Conservation (phyloP, 1,140 invertebrate genomes). For the Heliconius himera region DNA sequence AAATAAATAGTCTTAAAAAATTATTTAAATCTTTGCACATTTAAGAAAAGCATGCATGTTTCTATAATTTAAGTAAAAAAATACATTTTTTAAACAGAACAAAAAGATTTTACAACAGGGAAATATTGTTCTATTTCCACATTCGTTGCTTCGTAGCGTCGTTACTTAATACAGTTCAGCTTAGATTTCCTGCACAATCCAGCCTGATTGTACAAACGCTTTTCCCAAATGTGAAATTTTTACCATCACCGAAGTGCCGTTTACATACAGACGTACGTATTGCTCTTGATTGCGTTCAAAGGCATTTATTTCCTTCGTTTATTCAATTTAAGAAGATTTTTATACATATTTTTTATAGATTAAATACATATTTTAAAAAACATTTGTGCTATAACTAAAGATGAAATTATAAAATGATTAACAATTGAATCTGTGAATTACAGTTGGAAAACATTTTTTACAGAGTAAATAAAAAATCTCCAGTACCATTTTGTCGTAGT, state of each 20-base stretch:
- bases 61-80: background rate
- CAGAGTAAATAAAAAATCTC: no score
- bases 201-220: constrained; percentile 70
- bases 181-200: constrained; percentile 63
- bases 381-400: no score
- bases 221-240: constrained; percentile 61
- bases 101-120: constrained; percentile 37
- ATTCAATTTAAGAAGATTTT: background rate
- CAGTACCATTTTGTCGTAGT: no score
- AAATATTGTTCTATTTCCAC: constrained; percentile 43
- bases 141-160: constrained; percentile 44
- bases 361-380: no score
- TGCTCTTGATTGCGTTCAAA: background rate
- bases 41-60: no score
- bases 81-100: background rate
- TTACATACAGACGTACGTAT: constrained; percentile 17
- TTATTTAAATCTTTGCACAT: no score
- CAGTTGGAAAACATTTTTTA: no score
- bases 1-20: no score
- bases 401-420: no score
- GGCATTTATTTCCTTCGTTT: background rate
- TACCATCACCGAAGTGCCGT: constrained; percentile 22
- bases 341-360: background rate
- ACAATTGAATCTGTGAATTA: no score
- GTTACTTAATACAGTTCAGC: constrained; percentile 57